Evolutionary conservation across 2,113 vertebrate genomes (phyloP).

Genomic region (Channa argus): DNA sequence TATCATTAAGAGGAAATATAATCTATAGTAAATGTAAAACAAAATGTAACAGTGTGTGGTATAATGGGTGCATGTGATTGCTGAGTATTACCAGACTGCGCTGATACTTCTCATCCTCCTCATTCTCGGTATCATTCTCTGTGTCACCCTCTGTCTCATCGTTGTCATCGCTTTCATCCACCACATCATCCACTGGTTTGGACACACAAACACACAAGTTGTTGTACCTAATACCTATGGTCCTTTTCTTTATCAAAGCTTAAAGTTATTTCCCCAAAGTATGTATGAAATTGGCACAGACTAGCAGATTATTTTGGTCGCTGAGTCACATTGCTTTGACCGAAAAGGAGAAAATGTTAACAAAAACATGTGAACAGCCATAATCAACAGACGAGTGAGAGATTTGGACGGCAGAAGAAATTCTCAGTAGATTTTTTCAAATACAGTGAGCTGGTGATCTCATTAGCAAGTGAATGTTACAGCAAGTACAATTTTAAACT

Average conservation of each 20-base stretch:
- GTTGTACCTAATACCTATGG: too few species aligned
- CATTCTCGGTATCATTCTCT: constrained; percentile 91
- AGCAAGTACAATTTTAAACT: background rate
- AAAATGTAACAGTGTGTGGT: constrained; percentile 1
- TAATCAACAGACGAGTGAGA: constrained; percentile 48
- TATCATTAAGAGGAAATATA: background rate
- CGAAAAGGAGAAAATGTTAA: constrained; percentile 41
- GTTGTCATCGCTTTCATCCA: constrained; percentile 97
- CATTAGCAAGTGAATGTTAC: background rate
- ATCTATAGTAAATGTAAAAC: background rate
- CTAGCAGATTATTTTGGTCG: constrained; percentile 4
- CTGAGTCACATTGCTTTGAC: constrained; percentile 25
- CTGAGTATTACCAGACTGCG: constrained; percentile 64
- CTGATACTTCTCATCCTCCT: constrained; percentile 90
- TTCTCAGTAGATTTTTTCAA: constrained; percentile 23
- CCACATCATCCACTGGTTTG: constrained; percentile 94
- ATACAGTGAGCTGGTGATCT: constrained; percentile 5
- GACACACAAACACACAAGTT: constrained; percentile 26
- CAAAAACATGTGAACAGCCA: constrained; percentile 48
- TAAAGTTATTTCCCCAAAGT: too few species aligned
- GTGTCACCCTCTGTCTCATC: constrained; percentile 91
- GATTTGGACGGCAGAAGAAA: constrained; percentile 22
- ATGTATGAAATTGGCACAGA: background rate
- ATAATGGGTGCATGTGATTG: background rate
- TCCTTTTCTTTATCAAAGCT: too few species aligned